Evolutionary conservation across 2,888 invertebrate species (phyloP).

Genomic region (Sphaerophoria rueppellii): DNA sequence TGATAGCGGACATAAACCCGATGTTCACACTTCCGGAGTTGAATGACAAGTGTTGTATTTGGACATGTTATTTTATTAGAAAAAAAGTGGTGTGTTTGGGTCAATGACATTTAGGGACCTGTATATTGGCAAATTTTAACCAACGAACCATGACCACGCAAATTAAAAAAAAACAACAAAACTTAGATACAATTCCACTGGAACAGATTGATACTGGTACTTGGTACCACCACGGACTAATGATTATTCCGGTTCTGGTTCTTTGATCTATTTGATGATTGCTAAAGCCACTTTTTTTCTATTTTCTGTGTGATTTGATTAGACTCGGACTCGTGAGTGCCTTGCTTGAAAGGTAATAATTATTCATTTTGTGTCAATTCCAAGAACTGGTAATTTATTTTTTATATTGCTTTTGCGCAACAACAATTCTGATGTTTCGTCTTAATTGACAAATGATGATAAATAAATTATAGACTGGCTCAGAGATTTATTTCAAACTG

Average conservation of each 20-base stretch:
- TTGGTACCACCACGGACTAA: neutral
- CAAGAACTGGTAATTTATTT: no score
- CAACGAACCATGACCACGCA: slow-evolving; percentile 32
- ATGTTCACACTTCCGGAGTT: slow-evolving; percentile 63
- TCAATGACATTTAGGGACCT: slow-evolving; percentile 12
- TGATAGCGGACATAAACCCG: slow-evolving; percentile 33
- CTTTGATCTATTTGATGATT: slow-evolving; percentile 34
- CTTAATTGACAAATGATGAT: no score
- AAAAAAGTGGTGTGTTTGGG: neutral
- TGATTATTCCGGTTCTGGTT: slow-evolving; percentile 46
- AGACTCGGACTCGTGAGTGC: no score
- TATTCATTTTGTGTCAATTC: no score
- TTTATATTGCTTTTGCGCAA: no score
- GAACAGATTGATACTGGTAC: neutral
- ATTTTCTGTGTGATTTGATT: neutral
- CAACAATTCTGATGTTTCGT: no score
- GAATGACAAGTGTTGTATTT: slow-evolving; percentile 1
- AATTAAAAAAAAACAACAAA: neutral
- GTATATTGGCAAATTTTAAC: slow-evolving; percentile 20
- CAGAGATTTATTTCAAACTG: no score
- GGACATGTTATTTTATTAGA: slow-evolving; percentile 25
- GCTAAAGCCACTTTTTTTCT: neutral
- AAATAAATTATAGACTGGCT: no score
- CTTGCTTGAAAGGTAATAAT: no score
- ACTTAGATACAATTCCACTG: slow-evolving; percentile 3